These are phyloP conservation scores for Spinibarbus caldwelli DNA, from an alignment of 2,797 vertebrate species.

Conservation along the genomic window DNA sequence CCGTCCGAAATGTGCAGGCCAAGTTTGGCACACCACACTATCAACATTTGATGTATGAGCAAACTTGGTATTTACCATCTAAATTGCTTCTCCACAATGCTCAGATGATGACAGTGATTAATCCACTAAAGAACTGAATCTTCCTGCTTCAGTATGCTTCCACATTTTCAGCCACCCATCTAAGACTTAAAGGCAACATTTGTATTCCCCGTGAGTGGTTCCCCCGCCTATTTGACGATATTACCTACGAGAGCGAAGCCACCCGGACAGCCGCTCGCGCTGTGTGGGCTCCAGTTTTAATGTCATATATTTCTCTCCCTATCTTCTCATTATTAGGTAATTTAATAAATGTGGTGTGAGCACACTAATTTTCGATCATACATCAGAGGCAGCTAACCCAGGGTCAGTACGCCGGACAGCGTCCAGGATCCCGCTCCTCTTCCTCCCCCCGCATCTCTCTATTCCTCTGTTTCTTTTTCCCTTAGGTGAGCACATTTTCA, in stretches of 20 bases:
- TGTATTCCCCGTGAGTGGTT: slow-evolving; percentile 77
- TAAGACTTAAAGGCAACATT: slow-evolving; percentile 82
- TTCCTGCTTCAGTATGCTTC: slow-evolving; percentile 70
- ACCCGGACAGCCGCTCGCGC: slow-evolving; percentile 48
- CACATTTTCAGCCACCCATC: slow-evolving; percentile 73
- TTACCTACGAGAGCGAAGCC: slow-evolving; percentile 72
- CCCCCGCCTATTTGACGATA: slow-evolving; percentile 75
- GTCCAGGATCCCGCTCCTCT: slow-evolving; percentile 72
- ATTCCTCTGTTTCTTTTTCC: slow-evolving; percentile 35
- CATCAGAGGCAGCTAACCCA: slow-evolving; percentile 78
- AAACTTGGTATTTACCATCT: slow-evolving; percentile 83
- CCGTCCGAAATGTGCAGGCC: slow-evolving; percentile 63
- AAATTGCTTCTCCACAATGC: slow-evolving; percentile 81
- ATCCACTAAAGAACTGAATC: slow-evolving; percentile 74
- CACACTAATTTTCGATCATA: slow-evolving; percentile 77
- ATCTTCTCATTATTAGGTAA: slow-evolving; percentile 82
- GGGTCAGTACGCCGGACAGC: slow-evolving; percentile 68
- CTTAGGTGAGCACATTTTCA: slow-evolving; percentile 43
- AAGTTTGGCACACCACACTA: slow-evolving; percentile 67
- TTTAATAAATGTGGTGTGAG: slow-evolving; percentile 81
- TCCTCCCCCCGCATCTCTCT: slow-evolving; percentile 40
- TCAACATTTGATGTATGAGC: slow-evolving; percentile 78
- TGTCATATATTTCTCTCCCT: slow-evolving; percentile 76
- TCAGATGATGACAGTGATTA: slow-evolving; percentile 81
- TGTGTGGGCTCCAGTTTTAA: slow-evolving; percentile 71